These are phyloP conservation scores for Uromys caudimaculatus DNA, from an alignment of 2,797 vertebrate species.

Conservation along the genomic window DNA sequence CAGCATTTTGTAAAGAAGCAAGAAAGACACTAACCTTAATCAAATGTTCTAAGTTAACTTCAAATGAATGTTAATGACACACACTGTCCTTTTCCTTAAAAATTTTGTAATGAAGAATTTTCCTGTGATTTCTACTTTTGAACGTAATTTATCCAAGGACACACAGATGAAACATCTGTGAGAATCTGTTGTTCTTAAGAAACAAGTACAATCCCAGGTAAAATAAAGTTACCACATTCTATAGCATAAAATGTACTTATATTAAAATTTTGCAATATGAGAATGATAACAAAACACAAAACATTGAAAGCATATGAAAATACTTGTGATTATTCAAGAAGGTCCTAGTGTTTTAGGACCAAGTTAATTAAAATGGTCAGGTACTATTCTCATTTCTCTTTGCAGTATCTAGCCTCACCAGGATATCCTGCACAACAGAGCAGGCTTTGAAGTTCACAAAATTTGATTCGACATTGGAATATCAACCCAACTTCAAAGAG, in stretches of 20 bases:
- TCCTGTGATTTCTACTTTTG: not conserved
- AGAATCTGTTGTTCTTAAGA: not conserved
- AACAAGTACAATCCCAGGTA: not conserved
- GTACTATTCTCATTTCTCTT: constrained; percentile 69
- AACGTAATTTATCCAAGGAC: not conserved
- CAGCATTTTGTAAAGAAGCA: not conserved
- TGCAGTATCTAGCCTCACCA: constrained; percentile 70
- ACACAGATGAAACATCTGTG: not conserved
- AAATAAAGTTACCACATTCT: not conserved
- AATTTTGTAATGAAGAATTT: not conserved
- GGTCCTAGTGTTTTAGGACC: constrained; percentile 27
- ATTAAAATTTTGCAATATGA: not conserved
- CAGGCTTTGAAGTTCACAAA: constrained; percentile 80
- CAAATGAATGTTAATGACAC: not conserved
- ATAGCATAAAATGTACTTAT: not conserved
- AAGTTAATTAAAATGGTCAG: constrained; percentile 73
- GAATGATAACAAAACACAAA: not conserved
- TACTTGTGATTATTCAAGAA: constrained; percentile 47
- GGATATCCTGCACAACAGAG: constrained; percentile 72
- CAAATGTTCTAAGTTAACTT: not conserved
- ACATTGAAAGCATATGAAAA: not conserved
- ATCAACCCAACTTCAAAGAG: constrained; percentile 79
- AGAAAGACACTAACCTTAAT: not conserved
- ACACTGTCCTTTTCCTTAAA: not conserved
- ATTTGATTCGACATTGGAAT: constrained; percentile 78